Conservation (phyloP, 2,113 vertebrate species). For the Ageneiosus marmoratus region DNA sequence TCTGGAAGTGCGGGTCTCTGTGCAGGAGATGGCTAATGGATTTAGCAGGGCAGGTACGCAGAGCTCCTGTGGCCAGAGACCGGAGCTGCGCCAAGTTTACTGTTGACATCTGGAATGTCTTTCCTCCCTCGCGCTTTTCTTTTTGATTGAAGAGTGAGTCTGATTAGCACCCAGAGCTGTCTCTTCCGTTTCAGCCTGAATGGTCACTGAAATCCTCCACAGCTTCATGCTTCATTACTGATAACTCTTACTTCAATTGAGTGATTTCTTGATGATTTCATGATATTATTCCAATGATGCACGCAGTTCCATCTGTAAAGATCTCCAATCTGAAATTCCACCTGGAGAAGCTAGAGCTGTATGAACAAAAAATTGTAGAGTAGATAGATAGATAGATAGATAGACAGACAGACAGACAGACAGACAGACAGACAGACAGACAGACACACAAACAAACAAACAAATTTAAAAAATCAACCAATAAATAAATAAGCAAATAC, state of each 20-base stretch:
- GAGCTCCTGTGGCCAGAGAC: conserved; percentile 72
- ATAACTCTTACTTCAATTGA: neutral
- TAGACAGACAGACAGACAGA: too few relatives aligned
- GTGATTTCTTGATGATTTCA: neutral
- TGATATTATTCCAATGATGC: neutral
- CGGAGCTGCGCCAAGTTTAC: conserved; percentile 76
- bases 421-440: too few relatives aligned
- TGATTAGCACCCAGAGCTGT: conserved; percentile 33
- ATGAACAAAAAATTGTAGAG: conserved; percentile 5
- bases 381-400: neutral
- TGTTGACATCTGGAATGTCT: conserved; percentile 80
- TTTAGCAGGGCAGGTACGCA: conserved; percentile 78
- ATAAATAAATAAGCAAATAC: too few relatives aligned
- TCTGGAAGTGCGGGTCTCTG: conserved; percentile 60
- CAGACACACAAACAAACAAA: too few relatives aligned
- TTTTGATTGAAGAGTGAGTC: conserved; percentile 69
- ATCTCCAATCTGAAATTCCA: neutral
- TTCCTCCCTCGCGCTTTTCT: conserved; percentile 60
- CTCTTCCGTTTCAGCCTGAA: conserved; percentile 21
- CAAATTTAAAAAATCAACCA: too few relatives aligned
- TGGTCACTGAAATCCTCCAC: neutral
- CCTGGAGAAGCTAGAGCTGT: neutral
- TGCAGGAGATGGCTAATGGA: conserved; percentile 70
- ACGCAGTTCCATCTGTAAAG: neutral
- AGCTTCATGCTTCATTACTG: conserved; percentile 20